Conservation (phyloP, 2,888 invertebrate genomes). For the Lycaena phlaeas region DNA sequence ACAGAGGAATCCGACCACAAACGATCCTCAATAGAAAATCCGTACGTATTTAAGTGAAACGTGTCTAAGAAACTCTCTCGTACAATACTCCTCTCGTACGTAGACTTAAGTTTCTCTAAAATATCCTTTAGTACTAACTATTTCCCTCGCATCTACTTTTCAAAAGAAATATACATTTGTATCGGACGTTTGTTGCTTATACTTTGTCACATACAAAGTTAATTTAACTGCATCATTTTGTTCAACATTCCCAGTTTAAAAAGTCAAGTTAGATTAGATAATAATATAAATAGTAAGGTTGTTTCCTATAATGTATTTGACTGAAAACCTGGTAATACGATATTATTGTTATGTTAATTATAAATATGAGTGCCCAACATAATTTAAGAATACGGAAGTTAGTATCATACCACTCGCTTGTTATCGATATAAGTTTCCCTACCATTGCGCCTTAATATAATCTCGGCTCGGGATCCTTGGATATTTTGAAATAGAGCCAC, state of each 20-base stretch:
- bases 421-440: not conserved
- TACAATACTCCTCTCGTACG: conserved; percentile 18
- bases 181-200: conserved; percentile 10
- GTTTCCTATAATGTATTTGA: no score
- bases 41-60: conserved; percentile 20
- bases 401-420: no score
- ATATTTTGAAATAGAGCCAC: conserved; percentile 5
- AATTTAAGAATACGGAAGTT: no score
- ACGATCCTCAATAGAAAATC: conserved; percentile 17
- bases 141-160: conserved; percentile 21
- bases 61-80: conserved; percentile 21
- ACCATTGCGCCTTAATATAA: not conserved
- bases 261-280: no score
- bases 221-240: conserved; percentile 4
- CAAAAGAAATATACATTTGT: conserved; percentile 21
- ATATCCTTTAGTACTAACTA: conserved; percentile 23
- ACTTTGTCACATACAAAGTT: conserved; percentile 10
- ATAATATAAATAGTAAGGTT: no score
- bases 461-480: not conserved
- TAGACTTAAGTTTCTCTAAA: conserved; percentile 22
- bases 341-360: no score
- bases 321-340: no score
- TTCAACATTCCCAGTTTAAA: no score
- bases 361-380: no score
- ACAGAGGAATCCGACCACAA: conserved; percentile 16